Base-by-base conservation (phyloP, 1,140 invertebrate genomes). In the Eulimnadia texana region DNA sequence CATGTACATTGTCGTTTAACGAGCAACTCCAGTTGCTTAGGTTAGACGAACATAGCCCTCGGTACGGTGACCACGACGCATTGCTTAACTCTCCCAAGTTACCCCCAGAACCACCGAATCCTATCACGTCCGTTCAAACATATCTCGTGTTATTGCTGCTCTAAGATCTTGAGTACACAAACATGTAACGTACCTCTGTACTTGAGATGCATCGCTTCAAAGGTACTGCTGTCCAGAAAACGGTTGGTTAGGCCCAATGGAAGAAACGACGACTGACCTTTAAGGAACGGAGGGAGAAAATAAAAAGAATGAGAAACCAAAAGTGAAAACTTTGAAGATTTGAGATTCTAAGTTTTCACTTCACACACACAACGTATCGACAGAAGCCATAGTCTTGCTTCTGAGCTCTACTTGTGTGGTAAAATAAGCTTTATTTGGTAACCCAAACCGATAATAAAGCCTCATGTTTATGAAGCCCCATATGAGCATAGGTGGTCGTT, bases 231-330 rank as follows among this genome's bases (percentile, higher is more conserved):
- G 16, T 42, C 33, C 16, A 57, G 27, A n/a, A 57, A 57, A 27
- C 55, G 55, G 1, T 27, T 29, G 28, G 55, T 33, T 33, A 57
- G 11, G 16, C 55, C 33, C 23, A 57, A n/a, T 33, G 55, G 55
- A 11, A 57, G 27, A 19, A 57, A 57, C n/a, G 55, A 33, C 11
- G 55, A 57, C 13, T 57, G 55, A 28, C 55, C 55, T 57, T 27
- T 20, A 29, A 54, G 52, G 52, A n/a, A n/a, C n/a, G n/a, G n/a
- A n/a, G n/a, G n/a, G n/a, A n/a, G n/a, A n/a, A n/a, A n/a, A n/a
- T n/a, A n/a, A n/a, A n/a, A n/a, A n/a, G n/a, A n/a, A n/a, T 42
- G 33, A 42, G 6, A 42, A 42, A 16, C 16, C 33, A 42, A 16
- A 42, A 42, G 33, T 9, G 33, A 42, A 42, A 16, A 6, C 33